phyloP scores from a whole-genome alignment of 2,797 vertebrate species.

The Phataginus tetradactyla region DNA sequence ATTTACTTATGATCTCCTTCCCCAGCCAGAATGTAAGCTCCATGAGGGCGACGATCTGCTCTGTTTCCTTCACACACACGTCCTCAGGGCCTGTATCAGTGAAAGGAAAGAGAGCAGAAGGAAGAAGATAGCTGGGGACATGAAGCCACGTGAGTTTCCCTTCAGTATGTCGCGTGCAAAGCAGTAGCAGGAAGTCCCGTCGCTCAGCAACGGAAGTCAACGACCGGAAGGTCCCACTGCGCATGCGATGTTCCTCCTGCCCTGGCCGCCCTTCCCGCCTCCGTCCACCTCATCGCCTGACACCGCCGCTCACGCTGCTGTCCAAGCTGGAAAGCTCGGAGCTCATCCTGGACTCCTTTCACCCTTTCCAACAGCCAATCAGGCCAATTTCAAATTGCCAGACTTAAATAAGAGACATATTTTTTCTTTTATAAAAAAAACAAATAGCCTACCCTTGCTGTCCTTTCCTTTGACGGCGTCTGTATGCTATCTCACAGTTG shows the following conservation, averaged over 20 bases:
- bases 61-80: background rate
- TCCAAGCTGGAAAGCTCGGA: background rate
- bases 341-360: background rate
- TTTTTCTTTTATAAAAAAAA: constrained; percentile 45
- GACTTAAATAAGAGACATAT: background rate
- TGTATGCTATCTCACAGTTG: background rate
- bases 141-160: background rate
- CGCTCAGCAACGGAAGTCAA: background rate
- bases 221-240: background rate
- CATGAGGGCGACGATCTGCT: background rate
- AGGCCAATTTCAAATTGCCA: background rate
- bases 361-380: background rate
- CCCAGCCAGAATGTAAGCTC: background rate
- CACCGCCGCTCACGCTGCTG: background rate
- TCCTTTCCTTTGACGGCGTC: background rate
- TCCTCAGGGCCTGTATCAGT: background rate
- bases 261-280: background rate
- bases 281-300: background rate
- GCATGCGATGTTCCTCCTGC: background rate
- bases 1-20: background rate
- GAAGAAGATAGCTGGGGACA: background rate
- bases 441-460: background rate
- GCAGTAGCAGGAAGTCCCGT: background rate
- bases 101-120: background rate
- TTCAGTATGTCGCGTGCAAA: background rate